Conservation (phyloP, 2,888 invertebrate species). For the Tolmerus cingulatus region DNA sequence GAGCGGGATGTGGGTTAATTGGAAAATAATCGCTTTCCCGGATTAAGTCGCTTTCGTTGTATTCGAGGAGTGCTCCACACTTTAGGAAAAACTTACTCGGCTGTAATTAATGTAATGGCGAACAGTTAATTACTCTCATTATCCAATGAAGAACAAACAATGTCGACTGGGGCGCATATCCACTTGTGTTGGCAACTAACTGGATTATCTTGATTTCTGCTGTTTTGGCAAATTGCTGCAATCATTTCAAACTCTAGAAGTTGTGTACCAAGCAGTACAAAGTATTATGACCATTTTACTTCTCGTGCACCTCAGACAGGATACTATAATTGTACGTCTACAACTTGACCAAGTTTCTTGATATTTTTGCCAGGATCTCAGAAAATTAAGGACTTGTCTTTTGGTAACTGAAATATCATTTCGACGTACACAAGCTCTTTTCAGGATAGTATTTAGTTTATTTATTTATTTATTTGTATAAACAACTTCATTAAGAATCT, state of each 20-base stretch:
- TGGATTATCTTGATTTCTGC: constrained; percentile 19
- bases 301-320: background rate
- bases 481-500: too few species aligned
- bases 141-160: constrained; percentile 24
- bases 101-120: constrained; percentile 39
- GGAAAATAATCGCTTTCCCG: constrained; percentile 46
- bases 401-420: background rate
- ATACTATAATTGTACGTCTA: background rate
- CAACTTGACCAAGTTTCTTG: background rate
- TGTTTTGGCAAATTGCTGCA: background rate
- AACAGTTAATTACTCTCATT: constrained; percentile 38
- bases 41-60: constrained; percentile 39
- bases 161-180: constrained; percentile 14
- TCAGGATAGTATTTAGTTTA: too few species aligned
- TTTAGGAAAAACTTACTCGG: constrained; percentile 15
- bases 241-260: background rate
- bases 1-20: constrained; percentile 42
- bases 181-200: background rate
- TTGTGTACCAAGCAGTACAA: background rate
- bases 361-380: background rate
- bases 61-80: background rate
- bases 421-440: too few species aligned
- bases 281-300: background rate
- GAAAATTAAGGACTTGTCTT: background rate
- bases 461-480: too few species aligned